Conservation (phyloP, 2,797 vertebrate species). For the Diglossa cyanea region DNA sequence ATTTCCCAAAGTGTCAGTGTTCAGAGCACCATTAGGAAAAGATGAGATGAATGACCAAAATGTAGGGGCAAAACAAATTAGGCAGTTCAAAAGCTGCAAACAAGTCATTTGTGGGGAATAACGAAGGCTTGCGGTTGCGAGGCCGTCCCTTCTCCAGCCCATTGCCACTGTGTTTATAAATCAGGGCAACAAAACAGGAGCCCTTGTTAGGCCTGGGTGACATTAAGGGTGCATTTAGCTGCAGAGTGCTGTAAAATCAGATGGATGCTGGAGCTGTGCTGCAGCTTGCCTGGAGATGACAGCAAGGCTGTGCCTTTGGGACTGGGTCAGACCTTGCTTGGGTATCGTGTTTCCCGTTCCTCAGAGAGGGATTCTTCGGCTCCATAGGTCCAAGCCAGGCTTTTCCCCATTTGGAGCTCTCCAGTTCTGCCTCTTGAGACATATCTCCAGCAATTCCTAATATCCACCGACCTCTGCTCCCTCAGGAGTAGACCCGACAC, state of each 20-base stretch:
- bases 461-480: not conserved
- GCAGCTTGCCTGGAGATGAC: not conserved
- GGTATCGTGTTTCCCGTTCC: accelerated
- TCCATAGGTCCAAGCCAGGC: not conserved
- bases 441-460: not conserved
- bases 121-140: not conserved
- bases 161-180: constrained; percentile 8
- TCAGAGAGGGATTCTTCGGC: not conserved
- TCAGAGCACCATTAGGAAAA: constrained; percentile 43
- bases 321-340: not conserved
- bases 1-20: constrained; percentile 30
- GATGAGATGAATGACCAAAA: constrained; percentile 57
- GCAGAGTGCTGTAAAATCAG: not conserved
- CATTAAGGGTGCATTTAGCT: not conserved
- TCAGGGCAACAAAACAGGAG: not conserved
- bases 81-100: constrained; percentile 23
- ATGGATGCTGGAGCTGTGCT: not conserved
- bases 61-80: constrained; percentile 56
- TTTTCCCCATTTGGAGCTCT: not conserved
- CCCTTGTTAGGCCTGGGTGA: not conserved
- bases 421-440: not conserved
- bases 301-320: not conserved
- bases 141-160: not conserved
- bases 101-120: constrained; percentile 9
- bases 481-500: accelerated